A percentile compares a stretch with the other conserved stretches of the same genome.
Conservation (phyloP, 2,888 invertebrate species). For the Ennomos quercinarius region DNA sequence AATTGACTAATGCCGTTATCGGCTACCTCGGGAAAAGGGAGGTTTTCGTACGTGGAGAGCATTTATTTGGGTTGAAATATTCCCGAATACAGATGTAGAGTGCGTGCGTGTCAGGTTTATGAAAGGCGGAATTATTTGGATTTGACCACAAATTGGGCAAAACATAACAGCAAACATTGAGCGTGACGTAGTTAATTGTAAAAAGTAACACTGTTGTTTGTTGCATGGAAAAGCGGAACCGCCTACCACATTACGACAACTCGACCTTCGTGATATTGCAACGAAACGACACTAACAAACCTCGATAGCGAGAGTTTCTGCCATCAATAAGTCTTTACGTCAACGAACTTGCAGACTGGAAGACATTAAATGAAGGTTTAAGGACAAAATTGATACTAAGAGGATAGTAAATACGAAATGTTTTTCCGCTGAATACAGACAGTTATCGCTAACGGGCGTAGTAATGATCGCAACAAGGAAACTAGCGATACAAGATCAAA, state of each 20-base stretch:
- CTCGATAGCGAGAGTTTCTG: conserved; percentile 8
- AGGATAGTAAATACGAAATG: conserved; percentile 12
- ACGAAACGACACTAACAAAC: conserved; percentile 22
- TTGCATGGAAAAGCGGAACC: conserved; percentile 42
- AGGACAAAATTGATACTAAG: conserved; percentile 13
- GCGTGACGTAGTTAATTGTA: conserved; percentile 36
- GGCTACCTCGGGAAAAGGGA: conserved; percentile 21
- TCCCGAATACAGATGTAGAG: conserved; percentile 26
- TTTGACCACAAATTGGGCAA: conserved; percentile 32
- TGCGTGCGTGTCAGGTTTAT: conserved; percentile 19
- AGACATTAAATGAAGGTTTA: conserved; percentile 2
- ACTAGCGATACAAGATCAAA: conserved; percentile 50
- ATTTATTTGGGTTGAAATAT: conserved; percentile 29
- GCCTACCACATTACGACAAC: conserved; percentile 35
- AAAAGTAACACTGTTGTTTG: conserved; percentile 25
- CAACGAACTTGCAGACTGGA: conserved; percentile 5
- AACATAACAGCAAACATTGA: conserved; percentile 34
- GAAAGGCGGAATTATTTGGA: conserved; percentile 19
- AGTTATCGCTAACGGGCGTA: conserved; percentile 25
- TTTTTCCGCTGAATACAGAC: conserved; percentile 18
- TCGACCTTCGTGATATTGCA: conserved; percentile 34
- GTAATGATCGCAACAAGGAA: conserved; percentile 38
- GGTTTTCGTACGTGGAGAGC: conserved; percentile 28
- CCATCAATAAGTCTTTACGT: conserved; percentile 17
- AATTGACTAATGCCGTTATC: conserved; percentile 39